These are phyloP conservation scores for Felis chaus DNA, from an alignment of 2,113 vertebrate species.

Conservation along the genomic window DNA sequence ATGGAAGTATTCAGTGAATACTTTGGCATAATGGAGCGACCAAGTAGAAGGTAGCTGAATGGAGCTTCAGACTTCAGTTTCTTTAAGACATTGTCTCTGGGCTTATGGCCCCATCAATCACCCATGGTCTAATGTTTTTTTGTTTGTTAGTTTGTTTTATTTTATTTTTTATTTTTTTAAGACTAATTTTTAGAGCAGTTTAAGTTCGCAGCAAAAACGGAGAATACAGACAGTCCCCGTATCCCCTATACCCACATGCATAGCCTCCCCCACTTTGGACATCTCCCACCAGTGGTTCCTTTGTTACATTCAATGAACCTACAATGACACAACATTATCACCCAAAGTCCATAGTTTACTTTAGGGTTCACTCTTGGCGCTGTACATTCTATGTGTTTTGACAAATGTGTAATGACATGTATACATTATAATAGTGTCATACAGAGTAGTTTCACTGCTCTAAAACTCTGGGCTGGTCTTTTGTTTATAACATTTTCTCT, in stretches of 20 bases:
- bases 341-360: background rate
- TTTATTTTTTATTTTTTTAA: background rate
- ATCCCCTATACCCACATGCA: background rate
- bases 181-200: background rate
- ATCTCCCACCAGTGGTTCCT: background rate
- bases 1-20: background rate
- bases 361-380: background rate
- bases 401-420: background rate
- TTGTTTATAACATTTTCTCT: background rate
- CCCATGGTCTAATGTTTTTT: background rate
- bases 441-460: background rate
- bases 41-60: background rate
- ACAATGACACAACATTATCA: background rate
- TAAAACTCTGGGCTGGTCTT: background rate
- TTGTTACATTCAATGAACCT: background rate
- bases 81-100: background rate
- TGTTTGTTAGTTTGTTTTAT: background rate
- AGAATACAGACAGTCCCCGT: background rate
- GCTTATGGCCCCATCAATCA: background rate
- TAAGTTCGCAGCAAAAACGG: background rate
- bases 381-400: background rate
- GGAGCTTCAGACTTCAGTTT: background rate
- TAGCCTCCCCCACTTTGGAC: background rate
- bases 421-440: background rate
- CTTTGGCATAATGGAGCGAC: background rate